phyloP scores from a whole-genome alignment of 1,140 invertebrate species.

The Argopecten irradians region DNA sequence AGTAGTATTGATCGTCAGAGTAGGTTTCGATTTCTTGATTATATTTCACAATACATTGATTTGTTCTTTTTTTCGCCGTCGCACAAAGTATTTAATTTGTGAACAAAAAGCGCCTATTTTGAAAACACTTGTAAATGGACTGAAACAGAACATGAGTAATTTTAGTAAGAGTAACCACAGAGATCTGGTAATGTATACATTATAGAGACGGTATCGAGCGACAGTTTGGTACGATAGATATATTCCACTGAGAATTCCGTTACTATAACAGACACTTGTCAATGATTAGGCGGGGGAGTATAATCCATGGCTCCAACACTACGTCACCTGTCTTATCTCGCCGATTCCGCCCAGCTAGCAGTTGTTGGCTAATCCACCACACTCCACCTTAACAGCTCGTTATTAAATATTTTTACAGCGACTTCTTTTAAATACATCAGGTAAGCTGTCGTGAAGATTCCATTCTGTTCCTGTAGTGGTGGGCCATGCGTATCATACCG shows the following conservation, averaged over 20 bases:
- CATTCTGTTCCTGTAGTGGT: neutral
- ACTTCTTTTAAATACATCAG: neutral
- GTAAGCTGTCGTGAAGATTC: neutral
- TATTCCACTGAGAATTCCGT: neutral
- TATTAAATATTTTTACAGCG: conserved; percentile 19
- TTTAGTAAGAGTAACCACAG: neutral
- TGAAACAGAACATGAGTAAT: neutral
- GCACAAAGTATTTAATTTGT: neutral
- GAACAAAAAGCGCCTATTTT: neutral
- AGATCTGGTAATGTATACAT: neutral
- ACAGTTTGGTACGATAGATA: neutral
- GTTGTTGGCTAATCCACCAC: neutral
- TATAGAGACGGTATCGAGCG: neutral
- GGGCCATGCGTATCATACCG: neutral
- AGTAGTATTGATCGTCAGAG: neutral
- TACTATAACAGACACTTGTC: neutral
- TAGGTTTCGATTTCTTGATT: neutral
- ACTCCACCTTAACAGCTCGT: neutral
- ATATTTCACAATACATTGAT: neutral
- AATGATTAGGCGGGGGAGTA: neutral
- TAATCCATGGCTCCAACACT: neutral
- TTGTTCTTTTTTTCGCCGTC: neutral
- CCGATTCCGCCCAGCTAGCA: neutral
- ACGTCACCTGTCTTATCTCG: neutral
- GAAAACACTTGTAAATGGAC: too few species aligned